These are phyloP conservation scores for Muricea muricata DNA, from an alignment of 92 coral and sea anemone genomes.

Conservation along the genomic window DNA sequence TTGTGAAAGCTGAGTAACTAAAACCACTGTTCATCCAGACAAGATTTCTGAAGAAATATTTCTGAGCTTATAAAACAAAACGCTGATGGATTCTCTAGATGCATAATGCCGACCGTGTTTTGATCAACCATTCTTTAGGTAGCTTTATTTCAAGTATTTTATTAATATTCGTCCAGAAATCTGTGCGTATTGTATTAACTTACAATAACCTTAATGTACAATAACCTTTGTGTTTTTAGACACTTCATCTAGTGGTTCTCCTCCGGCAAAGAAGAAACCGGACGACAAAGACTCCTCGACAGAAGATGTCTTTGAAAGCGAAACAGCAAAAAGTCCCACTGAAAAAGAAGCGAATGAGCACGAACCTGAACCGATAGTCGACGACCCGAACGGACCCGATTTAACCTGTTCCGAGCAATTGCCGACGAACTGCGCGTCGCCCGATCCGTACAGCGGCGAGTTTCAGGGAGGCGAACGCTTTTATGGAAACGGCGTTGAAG, in stretches of 20 bases:
- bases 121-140: no score
- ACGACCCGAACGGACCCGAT: conserved; percentile 28
- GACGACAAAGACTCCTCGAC: not conserved
- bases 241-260: not conserved
- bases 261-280: conserved; percentile 18
- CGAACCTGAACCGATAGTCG: conserved; percentile 4
- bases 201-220: no score
- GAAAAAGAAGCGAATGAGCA: conserved; percentile 10
- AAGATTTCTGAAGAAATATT: no score
- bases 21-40: no score
- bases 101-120: no score
- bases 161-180: no score
- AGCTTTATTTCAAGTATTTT: no score
- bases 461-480: not conserved
- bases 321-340: not conserved
- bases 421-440: conserved; percentile 40
- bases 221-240: not conserved
- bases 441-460: conserved; percentile 33
- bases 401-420: conserved; percentile 39
- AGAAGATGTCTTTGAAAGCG: not conserved
- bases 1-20: no score
- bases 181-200: no score
- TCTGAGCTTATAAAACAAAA: no score
- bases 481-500: conserved; percentile 38
- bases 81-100: no score